Base-by-base conservation (phyloP, 2,113 vertebrate species). In the Xiphias gladius region DNA sequence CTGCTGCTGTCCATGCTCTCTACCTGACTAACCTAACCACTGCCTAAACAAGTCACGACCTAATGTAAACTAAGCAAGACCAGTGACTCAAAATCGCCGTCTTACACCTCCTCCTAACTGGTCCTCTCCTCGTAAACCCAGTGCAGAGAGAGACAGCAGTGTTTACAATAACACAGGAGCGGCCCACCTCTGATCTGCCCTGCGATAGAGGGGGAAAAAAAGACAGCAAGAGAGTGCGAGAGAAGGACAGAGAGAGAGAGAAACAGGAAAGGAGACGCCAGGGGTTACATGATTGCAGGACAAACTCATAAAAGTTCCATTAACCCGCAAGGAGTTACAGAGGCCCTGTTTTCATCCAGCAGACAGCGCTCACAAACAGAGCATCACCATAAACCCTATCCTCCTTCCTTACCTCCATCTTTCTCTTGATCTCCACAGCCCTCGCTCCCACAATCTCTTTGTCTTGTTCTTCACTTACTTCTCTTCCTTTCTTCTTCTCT, bases 251-350 rank as follows among this genome's bases (percentile, higher is more conserved):
- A 63, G 73, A 83, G 81, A 89, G 73, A 82, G 66, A 91, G 84
- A 73, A 72, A 82, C 84, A 90, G 86, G 91, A 86, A 88, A 79
- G 86, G 88, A 94, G 92, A 94, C 88, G 87, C 91, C 95, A 97
- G 97, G 96, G 97, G 96, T 97, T 97, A 96, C 96, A 96, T 95
- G 96, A 96, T 96, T 94, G 95, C 91, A 94, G 95, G 93, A 95
- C 93, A 95, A 92, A 95, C 96, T 96, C 96, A 97, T 99, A 99
- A 99, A 99, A 99, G 96, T 97, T 99, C 98, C 98, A 99, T 99
- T 99, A 99, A 97, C 97, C 96, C 96, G 86, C 95, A 95, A 96
- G 96, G 97, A 97, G 96, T 97, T 98, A 98, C 92, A 98, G 96
- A 89, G 96, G 95, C 93, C 96, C 96, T 98, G 97, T 99, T 98